Percentiles rank a stretch among this genome's conserved stretches.
phyloP scores from a whole-genome alignment of 2,113 vertebrate genomes.

The Callaeas wilsoni region DNA sequence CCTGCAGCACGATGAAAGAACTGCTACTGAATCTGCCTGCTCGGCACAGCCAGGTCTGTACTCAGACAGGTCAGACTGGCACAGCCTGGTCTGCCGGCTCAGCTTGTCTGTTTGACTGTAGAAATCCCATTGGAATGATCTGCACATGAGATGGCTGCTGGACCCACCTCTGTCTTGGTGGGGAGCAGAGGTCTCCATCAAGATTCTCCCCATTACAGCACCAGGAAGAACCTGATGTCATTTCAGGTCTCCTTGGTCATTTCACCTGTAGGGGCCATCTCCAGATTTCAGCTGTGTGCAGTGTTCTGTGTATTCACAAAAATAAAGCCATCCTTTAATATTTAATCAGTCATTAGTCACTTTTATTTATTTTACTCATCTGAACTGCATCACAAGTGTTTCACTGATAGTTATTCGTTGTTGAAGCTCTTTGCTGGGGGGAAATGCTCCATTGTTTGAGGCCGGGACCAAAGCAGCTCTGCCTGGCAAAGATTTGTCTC shows the following conservation, averaged over 20 bases:
- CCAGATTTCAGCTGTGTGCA: neutral
- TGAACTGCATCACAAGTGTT: constrained; percentile 17
- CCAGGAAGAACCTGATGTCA: neutral
- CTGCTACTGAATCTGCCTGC: neutral
- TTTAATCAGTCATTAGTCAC: constrained; percentile 38
- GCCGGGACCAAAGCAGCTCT: neutral
- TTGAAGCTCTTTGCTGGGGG: neutral
- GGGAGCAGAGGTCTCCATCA: neutral
- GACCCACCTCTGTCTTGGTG: neutral
- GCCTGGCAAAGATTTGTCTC: neutral
- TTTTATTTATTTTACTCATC: constrained; percentile 55
- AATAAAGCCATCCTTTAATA: constrained; percentile 24
- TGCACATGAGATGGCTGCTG: neutral
- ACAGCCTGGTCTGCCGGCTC: neutral
- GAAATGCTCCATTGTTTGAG: neutral
- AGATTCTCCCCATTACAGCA: neutral
- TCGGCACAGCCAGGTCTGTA: neutral
- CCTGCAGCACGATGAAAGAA: neutral
- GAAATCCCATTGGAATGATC: neutral
- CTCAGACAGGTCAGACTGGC: neutral
- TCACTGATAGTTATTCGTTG: neutral
- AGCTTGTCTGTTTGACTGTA: neutral
- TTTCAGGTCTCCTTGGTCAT: neutral
- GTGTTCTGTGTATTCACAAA: neutral
- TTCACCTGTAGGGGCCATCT: neutral